A percentile compares a stretch with the other conserved stretches of the same genome.
phyloP scores from a whole-genome alignment of 2,113 vertebrate genomes.

The Rhipidura dahli region DNA sequence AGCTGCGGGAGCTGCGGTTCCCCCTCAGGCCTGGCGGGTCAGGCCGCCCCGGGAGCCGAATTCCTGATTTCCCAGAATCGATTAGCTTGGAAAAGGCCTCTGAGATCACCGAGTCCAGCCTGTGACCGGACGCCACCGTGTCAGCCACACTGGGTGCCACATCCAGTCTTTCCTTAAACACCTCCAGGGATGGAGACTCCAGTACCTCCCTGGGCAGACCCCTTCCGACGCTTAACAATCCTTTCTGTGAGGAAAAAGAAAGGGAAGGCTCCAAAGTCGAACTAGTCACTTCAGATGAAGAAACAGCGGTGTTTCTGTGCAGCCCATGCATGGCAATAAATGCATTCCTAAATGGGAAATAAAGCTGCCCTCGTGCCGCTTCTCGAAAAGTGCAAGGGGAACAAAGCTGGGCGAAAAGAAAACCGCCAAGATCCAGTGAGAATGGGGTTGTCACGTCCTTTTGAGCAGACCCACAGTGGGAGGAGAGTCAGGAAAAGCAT shows the following conservation, averaged over 20 bases:
- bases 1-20: fast-evolving
- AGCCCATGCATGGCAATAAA: too few relatives aligned
- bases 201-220: background rate
- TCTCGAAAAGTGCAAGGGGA: background rate
- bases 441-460: background rate
- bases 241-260: too few relatives aligned
- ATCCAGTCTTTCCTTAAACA: background rate
- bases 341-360: background rate
- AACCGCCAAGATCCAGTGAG: fast-evolving
- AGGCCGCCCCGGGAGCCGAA: fast-evolving
- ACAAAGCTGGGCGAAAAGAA: background rate
- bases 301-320: background rate
- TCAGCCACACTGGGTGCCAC: background rate
- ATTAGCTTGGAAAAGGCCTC: background rate
- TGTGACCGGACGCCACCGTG: background rate
- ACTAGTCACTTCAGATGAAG: background rate
- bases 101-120: background rate
- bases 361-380: background rate
- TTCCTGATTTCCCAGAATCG: fast-evolving
- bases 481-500: background rate
- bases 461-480: background rate
- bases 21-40: too few relatives aligned
- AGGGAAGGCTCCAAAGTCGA: background rate
- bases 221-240: background rate
- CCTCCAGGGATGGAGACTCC: background rate